These are phyloP conservation scores for Agapornis canus DNA, from an alignment of 2,797 vertebrate genomes.

Conservation along the genomic window DNA sequence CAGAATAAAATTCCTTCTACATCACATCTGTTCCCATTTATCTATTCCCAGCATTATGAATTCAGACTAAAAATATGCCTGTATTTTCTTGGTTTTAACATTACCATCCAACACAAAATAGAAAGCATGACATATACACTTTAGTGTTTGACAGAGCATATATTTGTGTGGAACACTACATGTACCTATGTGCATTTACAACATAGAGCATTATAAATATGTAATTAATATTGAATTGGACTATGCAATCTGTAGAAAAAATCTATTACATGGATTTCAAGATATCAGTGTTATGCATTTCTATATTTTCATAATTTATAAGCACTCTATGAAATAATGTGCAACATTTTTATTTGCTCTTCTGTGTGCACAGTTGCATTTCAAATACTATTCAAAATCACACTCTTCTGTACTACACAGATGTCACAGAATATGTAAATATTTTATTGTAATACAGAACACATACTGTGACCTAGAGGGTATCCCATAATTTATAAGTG, in stretches of 20 bases:
- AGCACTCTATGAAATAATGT: background rate
- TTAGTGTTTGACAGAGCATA: background rate
- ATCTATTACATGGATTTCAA: background rate
- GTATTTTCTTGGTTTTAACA: background rate
- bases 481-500: slow-evolving; percentile 26
- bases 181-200: background rate
- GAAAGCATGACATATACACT: background rate
- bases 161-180: background rate
- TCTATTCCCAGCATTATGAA: background rate
- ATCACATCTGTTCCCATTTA: slow-evolving; percentile 41
- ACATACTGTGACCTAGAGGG: background rate
- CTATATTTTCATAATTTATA: background rate
- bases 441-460: background rate
- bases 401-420: background rate
- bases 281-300: background rate
- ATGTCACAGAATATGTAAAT: background rate
- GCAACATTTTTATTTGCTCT: background rate
- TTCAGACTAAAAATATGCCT: background rate
- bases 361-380: background rate
- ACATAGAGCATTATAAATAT: background rate
- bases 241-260: background rate
- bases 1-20: slow-evolving; percentile 29
- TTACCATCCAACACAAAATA: background rate
- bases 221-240: background rate
- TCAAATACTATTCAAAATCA: background rate